Conservation (phyloP, 2,888 invertebrate species). For the Thecophora atra region DNA sequence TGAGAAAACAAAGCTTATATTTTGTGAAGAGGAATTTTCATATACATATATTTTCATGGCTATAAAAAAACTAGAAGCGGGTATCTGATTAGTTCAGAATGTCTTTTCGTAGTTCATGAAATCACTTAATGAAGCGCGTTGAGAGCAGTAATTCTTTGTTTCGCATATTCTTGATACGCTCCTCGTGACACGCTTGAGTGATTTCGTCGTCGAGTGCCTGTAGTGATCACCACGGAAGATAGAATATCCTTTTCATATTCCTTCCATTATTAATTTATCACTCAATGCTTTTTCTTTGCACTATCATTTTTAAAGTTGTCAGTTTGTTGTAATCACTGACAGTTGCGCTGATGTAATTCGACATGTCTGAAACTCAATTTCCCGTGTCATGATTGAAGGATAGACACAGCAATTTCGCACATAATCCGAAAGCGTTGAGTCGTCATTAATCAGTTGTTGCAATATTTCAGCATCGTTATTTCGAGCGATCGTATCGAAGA, state of each 20-base stretch:
- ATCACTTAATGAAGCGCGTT: constrained; percentile 16
- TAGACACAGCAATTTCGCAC: background rate
- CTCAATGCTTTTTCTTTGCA: background rate
- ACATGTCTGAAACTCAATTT: constrained; percentile 1
- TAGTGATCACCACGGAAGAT: too few relatives aligned
- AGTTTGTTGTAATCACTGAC: constrained; percentile 5
- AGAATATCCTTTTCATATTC: background rate
- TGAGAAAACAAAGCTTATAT: too few relatives aligned
- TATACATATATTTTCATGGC: constrained; percentile 1
- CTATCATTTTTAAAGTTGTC: background rate
- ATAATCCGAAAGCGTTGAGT: background rate
- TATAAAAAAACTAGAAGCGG: background rate
- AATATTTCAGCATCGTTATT: background rate
- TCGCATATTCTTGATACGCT: background rate
- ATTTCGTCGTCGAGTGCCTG: constrained; percentile 9
- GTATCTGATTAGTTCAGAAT: background rate
- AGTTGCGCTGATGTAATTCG: constrained; percentile 20
- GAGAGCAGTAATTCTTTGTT: background rate
- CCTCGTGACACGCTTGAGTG: constrained; percentile 27
- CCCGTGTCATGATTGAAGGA: background rate
- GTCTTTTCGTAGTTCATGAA: constrained; percentile 23
- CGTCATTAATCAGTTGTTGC: background rate
- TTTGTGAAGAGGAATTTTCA: background rate
- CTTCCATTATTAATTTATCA: constrained; percentile 4
- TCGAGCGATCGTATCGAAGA: background rate